Conservation (phyloP, 2,888 invertebrate species). For the Sarcophaga subvicina region DNA sequence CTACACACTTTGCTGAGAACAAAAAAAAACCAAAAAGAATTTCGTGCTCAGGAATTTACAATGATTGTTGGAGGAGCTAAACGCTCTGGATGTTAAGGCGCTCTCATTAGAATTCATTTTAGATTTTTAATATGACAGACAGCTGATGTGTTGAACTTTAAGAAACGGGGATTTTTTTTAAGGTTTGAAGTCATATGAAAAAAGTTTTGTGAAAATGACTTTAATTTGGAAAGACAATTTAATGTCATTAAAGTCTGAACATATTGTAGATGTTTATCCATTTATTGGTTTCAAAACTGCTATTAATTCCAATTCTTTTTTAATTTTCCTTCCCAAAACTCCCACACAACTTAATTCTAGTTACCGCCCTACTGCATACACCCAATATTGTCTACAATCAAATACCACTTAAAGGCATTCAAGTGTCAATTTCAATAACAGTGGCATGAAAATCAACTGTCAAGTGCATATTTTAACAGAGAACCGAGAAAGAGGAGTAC, state of each 20-base stretch:
- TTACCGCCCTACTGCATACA: background rate
- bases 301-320: background rate
- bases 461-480: conserved; percentile 15
- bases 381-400: background rate
- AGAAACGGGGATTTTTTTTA: too few species aligned
- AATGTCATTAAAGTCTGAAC: too few species aligned
- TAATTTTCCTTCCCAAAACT: background rate
- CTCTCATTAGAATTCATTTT: conserved; percentile 1
- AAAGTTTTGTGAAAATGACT: too few species aligned
- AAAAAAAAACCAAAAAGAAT: conserved; percentile 33
- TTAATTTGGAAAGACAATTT: too few species aligned
- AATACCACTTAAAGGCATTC: conserved; percentile 34
- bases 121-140: too few species aligned
- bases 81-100: background rate
- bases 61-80: conserved; percentile 12
- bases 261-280: too few species aligned
- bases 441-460: conserved; percentile 29
- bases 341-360: background rate
- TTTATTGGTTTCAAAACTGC: too few species aligned
- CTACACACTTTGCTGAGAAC: background rate
- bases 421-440: conserved; percentile 48
- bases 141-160: too few species aligned
- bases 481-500: conserved; percentile 10
- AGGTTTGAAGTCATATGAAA: too few species aligned
- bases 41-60: conserved; percentile 24